Evolutionary conservation across 2,888 invertebrate species (phyloP).

Genomic region (Flexamia atlantica): DNA sequence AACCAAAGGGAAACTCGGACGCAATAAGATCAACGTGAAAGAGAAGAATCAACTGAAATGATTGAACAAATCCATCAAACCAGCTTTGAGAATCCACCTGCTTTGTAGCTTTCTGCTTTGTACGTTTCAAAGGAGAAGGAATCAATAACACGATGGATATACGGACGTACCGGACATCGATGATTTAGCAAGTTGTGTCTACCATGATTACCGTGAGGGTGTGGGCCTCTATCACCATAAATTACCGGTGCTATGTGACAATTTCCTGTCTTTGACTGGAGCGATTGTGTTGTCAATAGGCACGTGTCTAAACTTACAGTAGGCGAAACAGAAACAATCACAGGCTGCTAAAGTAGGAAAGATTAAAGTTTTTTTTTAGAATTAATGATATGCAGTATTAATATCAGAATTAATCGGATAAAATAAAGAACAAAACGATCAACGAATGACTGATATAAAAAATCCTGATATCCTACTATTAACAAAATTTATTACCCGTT

Average conservation of each 20-base stretch:
- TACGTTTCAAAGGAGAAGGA: background rate
- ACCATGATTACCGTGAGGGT: too few relatives aligned
- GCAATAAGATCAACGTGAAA: background rate
- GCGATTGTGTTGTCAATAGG: too few relatives aligned
- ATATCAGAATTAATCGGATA: too few relatives aligned
- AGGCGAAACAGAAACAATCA: too few relatives aligned
- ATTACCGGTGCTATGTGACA: background rate
- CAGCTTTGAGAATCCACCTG: background rate
- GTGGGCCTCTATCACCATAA: background rate
- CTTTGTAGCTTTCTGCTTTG: background rate
- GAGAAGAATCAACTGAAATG: background rate
- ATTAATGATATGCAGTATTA: too few relatives aligned
- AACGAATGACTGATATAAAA: too few relatives aligned
- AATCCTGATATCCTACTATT: too few relatives aligned
- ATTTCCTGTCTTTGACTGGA: background rate
- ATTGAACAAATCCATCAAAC: constrained; percentile 13
- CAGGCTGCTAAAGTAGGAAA: too few relatives aligned
- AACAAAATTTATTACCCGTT: too few relatives aligned
- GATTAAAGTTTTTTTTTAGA: too few relatives aligned
- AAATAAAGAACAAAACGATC: too few relatives aligned
- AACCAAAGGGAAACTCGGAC: background rate
- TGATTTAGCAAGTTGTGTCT: background rate
- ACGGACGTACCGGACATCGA: background rate
- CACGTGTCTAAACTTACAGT: too few relatives aligned
- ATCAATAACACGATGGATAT: background rate